These are phyloP conservation scores for Dendrocincla fuliginosa DNA, from an alignment of 2,797 vertebrate genomes.

Conservation along the genomic window DNA sequence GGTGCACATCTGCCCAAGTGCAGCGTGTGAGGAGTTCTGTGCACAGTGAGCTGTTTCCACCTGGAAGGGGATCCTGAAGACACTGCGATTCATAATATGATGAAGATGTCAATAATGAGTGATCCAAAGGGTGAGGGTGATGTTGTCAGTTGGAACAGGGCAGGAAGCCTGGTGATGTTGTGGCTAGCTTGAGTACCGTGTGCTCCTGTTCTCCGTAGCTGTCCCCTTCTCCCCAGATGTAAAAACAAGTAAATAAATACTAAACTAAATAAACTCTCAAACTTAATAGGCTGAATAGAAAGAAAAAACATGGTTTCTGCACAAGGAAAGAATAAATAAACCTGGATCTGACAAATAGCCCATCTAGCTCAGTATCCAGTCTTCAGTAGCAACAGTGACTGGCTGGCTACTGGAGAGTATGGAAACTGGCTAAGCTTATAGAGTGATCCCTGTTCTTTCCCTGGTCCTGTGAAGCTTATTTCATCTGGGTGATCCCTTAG, in stretches of 20 bases:
- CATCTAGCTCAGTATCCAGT: fast-evolving
- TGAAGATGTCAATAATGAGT: neutral
- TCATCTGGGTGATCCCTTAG: neutral
- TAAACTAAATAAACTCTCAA: neutral
- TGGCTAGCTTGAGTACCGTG: neutral
- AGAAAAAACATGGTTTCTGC: neutral
- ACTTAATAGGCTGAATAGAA: neutral
- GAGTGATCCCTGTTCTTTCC: neutral
- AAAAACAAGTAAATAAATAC: neutral
- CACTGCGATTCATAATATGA: neutral
- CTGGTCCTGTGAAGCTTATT: neutral
- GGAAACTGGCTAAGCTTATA: neutral
- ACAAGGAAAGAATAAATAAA: neutral
- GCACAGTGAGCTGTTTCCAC: neutral
- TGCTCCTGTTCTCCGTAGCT: neutral
- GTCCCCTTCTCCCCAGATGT: neutral
- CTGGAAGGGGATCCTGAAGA: neutral
- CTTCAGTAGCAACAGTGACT: neutral
- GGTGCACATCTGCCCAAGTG: neutral
- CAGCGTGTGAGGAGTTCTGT: neutral
- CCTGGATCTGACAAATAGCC: neutral
- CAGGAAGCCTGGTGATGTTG: neutral
- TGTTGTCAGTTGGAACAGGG: neutral
- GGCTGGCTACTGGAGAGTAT: neutral
- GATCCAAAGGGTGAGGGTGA: neutral